Evolutionary conservation across 1,140 invertebrate genomes (phyloP), one percentile per base, ranked within the genome.

Genomic region (Papilio aristodemus): DNA sequence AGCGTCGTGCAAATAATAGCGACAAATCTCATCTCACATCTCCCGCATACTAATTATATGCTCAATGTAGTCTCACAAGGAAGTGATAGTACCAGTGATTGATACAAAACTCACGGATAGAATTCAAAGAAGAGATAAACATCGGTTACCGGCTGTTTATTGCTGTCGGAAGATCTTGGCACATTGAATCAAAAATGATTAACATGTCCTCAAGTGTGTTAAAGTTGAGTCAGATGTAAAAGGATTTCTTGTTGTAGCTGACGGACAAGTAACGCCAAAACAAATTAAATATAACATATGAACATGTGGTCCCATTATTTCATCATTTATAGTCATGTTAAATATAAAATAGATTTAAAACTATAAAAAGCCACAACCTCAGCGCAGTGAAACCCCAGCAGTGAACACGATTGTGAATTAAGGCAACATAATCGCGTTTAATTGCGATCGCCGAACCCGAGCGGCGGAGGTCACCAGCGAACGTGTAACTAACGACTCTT

Each of bases 1-100:
- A 62, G 36, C 59, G 32, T 38, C 59, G 59, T 62, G 59, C 27
- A 62, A 62, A 62, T 62, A 62, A 62, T 62, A 62, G 36, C 27
- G 36, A 62, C 59, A 38, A 62, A 62, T 62, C 59, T 38, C 10
- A 17, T 14, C 59, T 19, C 36, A 13, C 14, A 36, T 62, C 59
- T 14, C 27, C 59, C 36, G 59, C 59, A 62, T 62, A 38, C 59
- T 37, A 62, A 62, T 62, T 36, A 37, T 62, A 38, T 11, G 11
- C 9, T 62, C 59, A 62, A 62, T 62, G 59, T 38, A 37, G 36
- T 38, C 36, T 62, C 32, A 62, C 32, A 19, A 62, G 59, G 59
- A 62, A 62, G 59, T 37, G 59, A 62, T 62, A 62, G 59, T 62
- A 38, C 14, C 11, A 9, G 36, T 38, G 59, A 62, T 50, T 50